These are phyloP conservation scores for Papilio polytes DNA, from an alignment of 1,140 invertebrate genomes.

Conservation along the genomic window DNA sequence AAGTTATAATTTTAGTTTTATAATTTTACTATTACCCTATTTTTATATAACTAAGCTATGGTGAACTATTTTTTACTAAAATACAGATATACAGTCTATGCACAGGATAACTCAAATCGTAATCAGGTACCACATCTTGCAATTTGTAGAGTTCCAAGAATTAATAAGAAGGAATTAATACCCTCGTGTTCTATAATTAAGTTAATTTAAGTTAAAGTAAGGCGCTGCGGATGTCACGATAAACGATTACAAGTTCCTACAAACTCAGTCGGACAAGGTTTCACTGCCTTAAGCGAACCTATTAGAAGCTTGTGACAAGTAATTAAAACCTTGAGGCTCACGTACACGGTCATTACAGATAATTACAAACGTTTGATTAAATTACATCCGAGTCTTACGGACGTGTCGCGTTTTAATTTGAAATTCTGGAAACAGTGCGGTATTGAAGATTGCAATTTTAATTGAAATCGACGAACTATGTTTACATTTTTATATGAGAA, in stretches of 20 bases:
- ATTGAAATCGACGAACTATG: neutral
- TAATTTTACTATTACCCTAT: too few relatives aligned
- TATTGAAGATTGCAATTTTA: neutral
- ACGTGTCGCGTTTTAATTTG: neutral
- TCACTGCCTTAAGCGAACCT: constrained; percentile 3
- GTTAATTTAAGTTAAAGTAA: constrained; percentile 21
- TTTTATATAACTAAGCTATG: too few relatives aligned
- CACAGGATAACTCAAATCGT: neutral
- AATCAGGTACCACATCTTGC: neutral
- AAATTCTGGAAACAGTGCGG: neutral
- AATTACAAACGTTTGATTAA: constrained; percentile 16
- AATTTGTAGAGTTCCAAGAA: neutral
- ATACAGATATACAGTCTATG: too few relatives aligned
- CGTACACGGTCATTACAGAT: constrained; percentile 19
- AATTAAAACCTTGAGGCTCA: constrained; percentile 10
- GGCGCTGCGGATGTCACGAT: neutral
- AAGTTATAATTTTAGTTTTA: too few relatives aligned
- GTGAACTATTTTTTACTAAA: too few relatives aligned
- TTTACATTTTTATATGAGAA: neutral
- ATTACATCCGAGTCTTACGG: constrained; percentile 2
- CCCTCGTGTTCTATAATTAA: neutral
- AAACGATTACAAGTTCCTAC: constrained; percentile 26
- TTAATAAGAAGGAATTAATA: too few relatives aligned
- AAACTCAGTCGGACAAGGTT: neutral
- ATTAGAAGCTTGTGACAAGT: constrained; percentile 25